Conservation (phyloP, 2,797 vertebrate genomes). For the Columba guinea region DNA sequence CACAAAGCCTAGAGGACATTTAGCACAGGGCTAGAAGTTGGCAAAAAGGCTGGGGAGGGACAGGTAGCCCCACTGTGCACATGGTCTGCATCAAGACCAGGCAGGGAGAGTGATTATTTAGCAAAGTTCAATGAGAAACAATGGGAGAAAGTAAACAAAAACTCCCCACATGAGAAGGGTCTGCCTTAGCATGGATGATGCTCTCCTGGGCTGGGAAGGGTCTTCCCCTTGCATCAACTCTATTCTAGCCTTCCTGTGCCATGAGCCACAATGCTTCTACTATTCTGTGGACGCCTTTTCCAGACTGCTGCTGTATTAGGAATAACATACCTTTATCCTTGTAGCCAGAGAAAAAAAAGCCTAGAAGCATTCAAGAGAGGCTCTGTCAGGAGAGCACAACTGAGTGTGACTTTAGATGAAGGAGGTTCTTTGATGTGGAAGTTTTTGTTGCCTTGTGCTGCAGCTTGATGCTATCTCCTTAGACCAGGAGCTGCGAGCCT, state of each 20-base stretch:
- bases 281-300: background rate
- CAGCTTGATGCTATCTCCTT: background rate
- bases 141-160: background rate
- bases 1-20: background rate
- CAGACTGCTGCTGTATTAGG: background rate
- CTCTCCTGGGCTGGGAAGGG: background rate
- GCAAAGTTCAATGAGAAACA: background rate
- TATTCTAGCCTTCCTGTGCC: background rate
- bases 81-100: background rate
- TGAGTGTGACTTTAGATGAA: background rate
- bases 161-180: background rate
- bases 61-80: background rate
- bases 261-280: accelerated
- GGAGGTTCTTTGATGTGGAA: background rate
- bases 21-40: background rate
- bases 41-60: background rate
- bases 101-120: background rate
- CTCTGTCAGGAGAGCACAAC: background rate
- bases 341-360: background rate
- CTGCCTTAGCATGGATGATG: background rate
- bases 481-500: background rate
- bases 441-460: background rate
- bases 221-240: background rate
- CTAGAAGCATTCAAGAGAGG: background rate
- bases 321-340: background rate